These are phyloP conservation scores for Cercopithecus mona DNA, from an alignment of 2,113 vertebrate genomes.

Conservation along the genomic window DNA sequence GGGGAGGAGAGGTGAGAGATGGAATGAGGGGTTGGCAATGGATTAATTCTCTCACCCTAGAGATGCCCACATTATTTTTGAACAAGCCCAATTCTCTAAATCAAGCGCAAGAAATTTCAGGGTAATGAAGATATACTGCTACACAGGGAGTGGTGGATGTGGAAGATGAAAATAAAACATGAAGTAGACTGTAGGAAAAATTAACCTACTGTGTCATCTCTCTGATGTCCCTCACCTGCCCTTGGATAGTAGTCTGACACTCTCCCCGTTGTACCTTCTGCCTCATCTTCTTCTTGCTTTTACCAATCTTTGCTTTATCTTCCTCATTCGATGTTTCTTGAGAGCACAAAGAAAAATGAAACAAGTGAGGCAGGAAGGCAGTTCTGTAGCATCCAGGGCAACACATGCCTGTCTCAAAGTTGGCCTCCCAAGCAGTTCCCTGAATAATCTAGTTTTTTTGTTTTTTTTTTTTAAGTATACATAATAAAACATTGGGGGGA, in stretches of 20 bases:
- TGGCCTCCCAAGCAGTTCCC: not conserved
- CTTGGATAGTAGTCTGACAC: slow-evolving; percentile 16
- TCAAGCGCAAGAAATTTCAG: not conserved
- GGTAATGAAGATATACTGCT: not conserved
- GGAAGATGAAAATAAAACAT: not conserved
- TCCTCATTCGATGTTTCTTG: slow-evolving; percentile 93
- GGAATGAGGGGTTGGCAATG: slow-evolving; percentile 31
- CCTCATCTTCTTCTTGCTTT: slow-evolving; percentile 97
- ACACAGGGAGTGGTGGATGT: not conserved
- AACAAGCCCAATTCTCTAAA: slow-evolving; percentile 28
- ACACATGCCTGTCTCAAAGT: not conserved
- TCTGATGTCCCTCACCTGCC: slow-evolving; percentile 66
- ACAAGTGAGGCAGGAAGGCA: not conserved
- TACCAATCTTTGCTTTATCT: slow-evolving; percentile 93
- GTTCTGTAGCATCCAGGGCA: not conserved
- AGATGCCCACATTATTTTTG: not conserved
- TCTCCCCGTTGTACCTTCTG: slow-evolving; percentile 86
- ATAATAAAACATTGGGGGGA: not conserved
- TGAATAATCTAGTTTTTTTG: not conserved
- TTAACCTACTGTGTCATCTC: not conserved
- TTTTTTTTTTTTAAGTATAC: not conserved
- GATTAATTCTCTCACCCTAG: slow-evolving; percentile 16
- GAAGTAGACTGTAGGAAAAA: not conserved
- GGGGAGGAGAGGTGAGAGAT: slow-evolving; percentile 47
- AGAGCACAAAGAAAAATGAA: not conserved